Percentiles rank a stretch among this genome's conserved stretches.
phyloP scores from a whole-genome alignment of 2,113 vertebrate genomes.

The Eupsittula cactorum region DNA sequence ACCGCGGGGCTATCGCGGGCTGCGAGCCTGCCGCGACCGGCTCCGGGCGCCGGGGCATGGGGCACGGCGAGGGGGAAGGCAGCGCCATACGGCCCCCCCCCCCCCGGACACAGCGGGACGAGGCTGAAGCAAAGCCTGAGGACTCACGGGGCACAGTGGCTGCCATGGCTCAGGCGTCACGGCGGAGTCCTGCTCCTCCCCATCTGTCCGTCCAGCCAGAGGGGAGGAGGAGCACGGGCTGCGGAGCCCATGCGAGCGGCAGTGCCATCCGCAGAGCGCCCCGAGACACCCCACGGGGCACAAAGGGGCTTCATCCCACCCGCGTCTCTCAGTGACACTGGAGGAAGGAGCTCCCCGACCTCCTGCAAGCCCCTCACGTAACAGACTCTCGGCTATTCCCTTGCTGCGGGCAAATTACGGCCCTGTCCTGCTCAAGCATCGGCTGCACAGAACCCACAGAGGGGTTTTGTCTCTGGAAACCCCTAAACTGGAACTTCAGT shows the following conservation, averaged over 20 bases:
- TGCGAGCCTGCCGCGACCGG: background rate
- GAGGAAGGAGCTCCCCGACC: background rate
- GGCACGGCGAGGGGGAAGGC: background rate
- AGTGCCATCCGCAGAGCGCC: background rate
- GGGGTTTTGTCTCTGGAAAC: background rate
- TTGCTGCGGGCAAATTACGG: background rate
- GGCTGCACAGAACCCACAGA: rapidly evolving
- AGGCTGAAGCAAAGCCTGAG: background rate
- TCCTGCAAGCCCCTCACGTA: background rate
- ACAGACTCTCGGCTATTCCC: rapidly evolving
- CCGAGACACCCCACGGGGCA: background rate
- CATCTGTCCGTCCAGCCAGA: background rate
- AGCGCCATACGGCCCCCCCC: rapidly evolving
- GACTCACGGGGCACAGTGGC: background rate
- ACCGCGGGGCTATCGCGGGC: background rate
- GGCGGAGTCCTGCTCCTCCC: background rate
- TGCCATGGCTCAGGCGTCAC: background rate
- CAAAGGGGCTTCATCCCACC: background rate
- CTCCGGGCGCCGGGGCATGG: too few relatives aligned
- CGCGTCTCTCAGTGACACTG: rapidly evolving
- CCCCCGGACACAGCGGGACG: rapidly evolving
- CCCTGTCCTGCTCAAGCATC: rapidly evolving
- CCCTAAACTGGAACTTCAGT: background rate
- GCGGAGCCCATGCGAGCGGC: background rate
- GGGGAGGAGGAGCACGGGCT: background rate